A percentile compares a stretch with the other conserved stretches of the same genome.
Conservation (phyloP, 1,140 invertebrate species). For the Drosophila parvula region DNA sequence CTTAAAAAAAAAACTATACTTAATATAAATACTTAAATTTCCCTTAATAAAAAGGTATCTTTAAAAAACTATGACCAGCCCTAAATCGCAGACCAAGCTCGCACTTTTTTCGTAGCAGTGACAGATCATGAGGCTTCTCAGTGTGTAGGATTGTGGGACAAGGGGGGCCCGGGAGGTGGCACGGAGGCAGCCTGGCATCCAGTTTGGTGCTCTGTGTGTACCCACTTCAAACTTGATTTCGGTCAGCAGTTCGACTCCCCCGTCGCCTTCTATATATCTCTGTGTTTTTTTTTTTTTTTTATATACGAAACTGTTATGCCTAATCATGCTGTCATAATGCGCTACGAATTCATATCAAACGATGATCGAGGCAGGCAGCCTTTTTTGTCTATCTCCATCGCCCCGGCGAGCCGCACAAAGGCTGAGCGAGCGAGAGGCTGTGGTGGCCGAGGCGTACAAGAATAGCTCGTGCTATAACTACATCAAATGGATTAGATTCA, state of each 20-base stretch:
- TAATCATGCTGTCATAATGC: conserved; percentile 84
- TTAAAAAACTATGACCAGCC: conserved; percentile 17
- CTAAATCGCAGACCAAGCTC: conserved; percentile 42
- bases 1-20: background rate
- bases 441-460: conserved; percentile 56
- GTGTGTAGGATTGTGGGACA: conserved; percentile 4
- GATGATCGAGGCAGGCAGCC: conserved; percentile 81
- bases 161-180: background rate
- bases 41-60: background rate
- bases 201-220: conserved; percentile 46
- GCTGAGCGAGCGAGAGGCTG: background rate
- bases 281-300: background rate
- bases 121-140: conserved; percentile 62
- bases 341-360: conserved; percentile 83
- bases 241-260: conserved; percentile 61
- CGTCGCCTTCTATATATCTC: conserved; percentile 45
- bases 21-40: background rate
- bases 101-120: conserved; percentile 56
- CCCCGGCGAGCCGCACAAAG: conserved; percentile 29
- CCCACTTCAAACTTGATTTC: conserved; percentile 81
- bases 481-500: conserved; percentile 83
- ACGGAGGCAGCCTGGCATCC: conserved; percentile 42
- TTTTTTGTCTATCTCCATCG: conserved; percentile 66
- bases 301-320: conserved; percentile 81
- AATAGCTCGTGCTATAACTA: conserved; percentile 83